phyloP scores from a whole-genome alignment of 2,888 invertebrate species.

The Autographa gamma region DNA sequence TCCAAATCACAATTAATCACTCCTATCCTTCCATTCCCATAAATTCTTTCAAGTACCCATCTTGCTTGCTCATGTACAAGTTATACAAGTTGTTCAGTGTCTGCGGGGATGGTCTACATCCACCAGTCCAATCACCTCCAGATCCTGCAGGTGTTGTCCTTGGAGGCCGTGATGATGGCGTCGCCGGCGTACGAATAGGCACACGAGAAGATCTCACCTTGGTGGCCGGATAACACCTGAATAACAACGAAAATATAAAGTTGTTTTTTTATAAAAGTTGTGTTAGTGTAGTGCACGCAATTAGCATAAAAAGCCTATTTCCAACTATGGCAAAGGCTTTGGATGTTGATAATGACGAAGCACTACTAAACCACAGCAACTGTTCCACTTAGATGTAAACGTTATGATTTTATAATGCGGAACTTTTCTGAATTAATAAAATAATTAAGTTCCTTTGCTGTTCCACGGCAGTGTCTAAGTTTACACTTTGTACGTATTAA shows the following conservation, averaged over 20 bases:
- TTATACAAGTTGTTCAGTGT: not conserved
- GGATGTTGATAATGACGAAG: too few species aligned
- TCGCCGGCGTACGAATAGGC: slow-evolving; percentile 94
- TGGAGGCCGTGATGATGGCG: slow-evolving; percentile 94
- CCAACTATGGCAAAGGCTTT: too few species aligned
- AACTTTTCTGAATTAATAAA: too few species aligned
- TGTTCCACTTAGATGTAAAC: too few species aligned
- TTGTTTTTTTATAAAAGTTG: not conserved
- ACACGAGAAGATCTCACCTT: slow-evolving; percentile 94
- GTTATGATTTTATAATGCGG: too few species aligned
- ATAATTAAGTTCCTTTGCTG: too few species aligned
- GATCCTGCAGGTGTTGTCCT: slow-evolving; percentile 94
- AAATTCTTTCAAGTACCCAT: not conserved
- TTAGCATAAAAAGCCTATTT: too few species aligned
- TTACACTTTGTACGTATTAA: too few species aligned
- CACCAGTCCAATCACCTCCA: slow-evolving; percentile 94
- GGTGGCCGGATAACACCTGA: slow-evolving; percentile 92
- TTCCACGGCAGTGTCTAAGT: too few species aligned
- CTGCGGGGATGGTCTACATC: slow-evolving; percentile 65
- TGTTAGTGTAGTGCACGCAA: too few species aligned
- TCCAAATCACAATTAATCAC: not conserved
- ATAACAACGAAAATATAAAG: slow-evolving; percentile 34
- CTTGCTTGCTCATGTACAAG: not conserved
- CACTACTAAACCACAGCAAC: too few species aligned
- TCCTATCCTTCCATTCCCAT: not conserved